A percentile compares a stretch with the other conserved stretches of the same genome.
Conservation (phyloP, 2,888 invertebrate genomes). For the Eilema sororculum region DNA sequence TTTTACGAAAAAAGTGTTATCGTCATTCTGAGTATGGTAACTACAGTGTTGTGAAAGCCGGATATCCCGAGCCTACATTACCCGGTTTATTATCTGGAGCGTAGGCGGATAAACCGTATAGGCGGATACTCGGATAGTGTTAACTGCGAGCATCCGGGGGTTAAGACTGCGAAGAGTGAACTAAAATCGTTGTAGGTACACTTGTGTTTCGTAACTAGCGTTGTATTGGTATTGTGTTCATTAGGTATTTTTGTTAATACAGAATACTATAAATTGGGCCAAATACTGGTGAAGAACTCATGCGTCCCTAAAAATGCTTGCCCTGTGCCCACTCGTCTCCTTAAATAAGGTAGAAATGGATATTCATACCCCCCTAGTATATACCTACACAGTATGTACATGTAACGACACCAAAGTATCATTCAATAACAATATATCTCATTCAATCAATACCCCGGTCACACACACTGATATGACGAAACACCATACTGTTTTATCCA, state of each 20-base stretch:
- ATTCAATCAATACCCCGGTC: too few species aligned
- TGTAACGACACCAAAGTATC: too few species aligned
- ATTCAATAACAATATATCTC: too few species aligned
- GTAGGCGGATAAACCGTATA: conserved; percentile 33
- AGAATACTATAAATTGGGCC: too few species aligned
- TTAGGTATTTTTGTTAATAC: background rate
- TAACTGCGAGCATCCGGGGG: conserved; percentile 24
- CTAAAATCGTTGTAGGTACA: background rate
- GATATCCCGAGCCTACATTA: conserved; percentile 33
- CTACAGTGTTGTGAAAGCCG: background rate
- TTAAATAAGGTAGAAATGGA: too few species aligned
- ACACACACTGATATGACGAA: too few species aligned
- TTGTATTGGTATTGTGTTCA: conserved; percentile 1
- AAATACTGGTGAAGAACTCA: too few species aligned
- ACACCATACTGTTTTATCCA: too few species aligned
- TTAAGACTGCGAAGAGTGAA: background rate
- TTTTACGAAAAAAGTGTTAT: conserved; percentile 1
- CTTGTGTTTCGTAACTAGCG: conserved; percentile 2
- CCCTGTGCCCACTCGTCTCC: too few species aligned
- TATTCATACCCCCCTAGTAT: too few species aligned
- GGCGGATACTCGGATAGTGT: conserved; percentile 26
- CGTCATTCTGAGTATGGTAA: background rate
- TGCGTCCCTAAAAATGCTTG: too few species aligned
- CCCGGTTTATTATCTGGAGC: conserved; percentile 30
- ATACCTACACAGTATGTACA: too few species aligned